Evolutionary conservation across 2,113 vertebrate species (phyloP).

Genomic region (Martes martes): DNA sequence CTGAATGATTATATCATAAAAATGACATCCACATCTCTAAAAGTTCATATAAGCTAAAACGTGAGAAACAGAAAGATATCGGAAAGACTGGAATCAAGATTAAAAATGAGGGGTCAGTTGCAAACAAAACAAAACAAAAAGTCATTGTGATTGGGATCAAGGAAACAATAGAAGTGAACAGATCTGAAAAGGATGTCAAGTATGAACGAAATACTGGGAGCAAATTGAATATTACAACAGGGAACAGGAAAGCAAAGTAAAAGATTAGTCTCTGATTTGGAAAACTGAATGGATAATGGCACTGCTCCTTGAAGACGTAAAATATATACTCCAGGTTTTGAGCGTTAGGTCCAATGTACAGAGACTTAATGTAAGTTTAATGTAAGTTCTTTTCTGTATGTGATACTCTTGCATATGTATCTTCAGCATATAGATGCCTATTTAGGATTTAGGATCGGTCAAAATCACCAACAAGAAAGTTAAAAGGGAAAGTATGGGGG

Average conservation of each 20-base stretch:
- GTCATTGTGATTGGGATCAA: too few relatives aligned
- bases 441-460: background rate
- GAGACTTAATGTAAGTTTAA: background rate
- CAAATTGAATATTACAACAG: background rate
- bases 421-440: background rate
- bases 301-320: background rate
- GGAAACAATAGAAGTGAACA: background rate
- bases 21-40: background rate
- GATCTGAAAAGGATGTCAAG: background rate
- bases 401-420: background rate
- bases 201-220: background rate
- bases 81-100: background rate
- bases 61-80: background rate
- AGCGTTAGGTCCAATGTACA: background rate
- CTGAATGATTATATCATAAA: background rate
- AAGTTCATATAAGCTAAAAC: background rate
- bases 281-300: background rate
- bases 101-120: background rate
- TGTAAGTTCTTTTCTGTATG: background rate
- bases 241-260: background rate
- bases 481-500: background rate
- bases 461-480: background rate
- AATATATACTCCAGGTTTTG: background rate
- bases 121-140: background rate
- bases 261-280: background rate